Base-by-base conservation (phyloP, 2,888 invertebrate genomes). In the Tryphoninae sp. region DNA sequence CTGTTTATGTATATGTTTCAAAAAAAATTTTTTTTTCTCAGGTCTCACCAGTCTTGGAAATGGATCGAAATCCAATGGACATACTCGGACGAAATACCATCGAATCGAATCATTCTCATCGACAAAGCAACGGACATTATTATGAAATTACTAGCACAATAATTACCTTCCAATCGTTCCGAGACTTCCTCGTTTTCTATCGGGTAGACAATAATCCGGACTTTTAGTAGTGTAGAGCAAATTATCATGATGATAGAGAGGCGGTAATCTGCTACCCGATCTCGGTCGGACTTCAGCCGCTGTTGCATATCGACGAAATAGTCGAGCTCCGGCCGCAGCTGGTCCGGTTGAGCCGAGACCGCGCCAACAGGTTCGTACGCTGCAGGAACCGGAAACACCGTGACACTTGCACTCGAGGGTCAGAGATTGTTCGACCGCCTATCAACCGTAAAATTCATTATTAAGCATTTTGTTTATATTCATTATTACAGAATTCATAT, bases 371-470 rank as follows among this genome's bases (percentile, higher is more conserved):
- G 96, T 96, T 89, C 95, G 95, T 86, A 96, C 95, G 85, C 95
- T 96, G 91, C 96, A 96, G 69, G 96, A 96, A 0, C 96, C 96
- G 13, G 96, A 96, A 77, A 97, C 96, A 51, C 97, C 97, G 92
- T 97, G 96, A 88, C 97, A 97, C 89, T 96, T 96, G 93, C 97
- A 97, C 89, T 96, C 94, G 87, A 93, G 93, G 61, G 92, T 92
- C 79, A 95, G 89, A 84, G 94, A 94, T 83, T 94, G 93, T 61
- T 93, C 92, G 81, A 96, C 95, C 78, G 95, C 93, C 96, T 96
- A 55, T 9, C 3, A 42, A 74, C 42, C n/a, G 58, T 8, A n/a
- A 45, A 13, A 64, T 55, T 0, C 40, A 45, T 19, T 51, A 13
- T 51, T 86, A 73, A 16, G 42, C 13, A 16, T 22, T 67, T 67